Conservation (phyloP, 1,140 invertebrate species). For the Campoletis sonorensis region DNA sequence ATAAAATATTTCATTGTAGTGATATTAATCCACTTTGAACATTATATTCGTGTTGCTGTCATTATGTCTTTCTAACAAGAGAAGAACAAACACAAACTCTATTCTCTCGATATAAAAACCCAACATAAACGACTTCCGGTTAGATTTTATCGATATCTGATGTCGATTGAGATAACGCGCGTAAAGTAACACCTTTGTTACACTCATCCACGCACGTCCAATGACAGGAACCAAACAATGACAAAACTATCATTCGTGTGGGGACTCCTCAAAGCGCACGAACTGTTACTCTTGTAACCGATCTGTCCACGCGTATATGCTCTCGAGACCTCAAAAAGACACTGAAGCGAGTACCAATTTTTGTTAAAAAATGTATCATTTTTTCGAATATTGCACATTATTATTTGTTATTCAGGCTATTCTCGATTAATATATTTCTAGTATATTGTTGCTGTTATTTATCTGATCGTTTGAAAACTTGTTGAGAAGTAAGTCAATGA, state of each 20-base stretch:
- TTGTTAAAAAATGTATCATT: too few relatives aligned
- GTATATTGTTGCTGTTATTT: neutral
- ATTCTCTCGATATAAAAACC: neutral
- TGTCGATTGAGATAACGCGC: constrained; percentile 5
- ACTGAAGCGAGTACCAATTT: too few relatives aligned
- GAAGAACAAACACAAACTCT: neutral
- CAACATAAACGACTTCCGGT: constrained; percentile 12
- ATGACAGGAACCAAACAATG: neutral
- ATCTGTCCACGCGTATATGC: too few relatives aligned
- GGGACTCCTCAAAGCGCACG: neutral
- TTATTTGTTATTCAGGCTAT: too few relatives aligned
- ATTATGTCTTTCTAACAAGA: neutral
- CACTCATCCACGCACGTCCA: neutral
- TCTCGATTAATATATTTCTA: too few relatives aligned
- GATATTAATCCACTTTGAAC: too few relatives aligned
- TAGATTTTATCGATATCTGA: neutral
- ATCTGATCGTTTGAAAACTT: too few relatives aligned
- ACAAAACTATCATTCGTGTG: neutral
- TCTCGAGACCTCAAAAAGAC: too few relatives aligned
- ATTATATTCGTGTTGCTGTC: neutral
- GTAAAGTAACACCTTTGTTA: constrained; percentile 27
- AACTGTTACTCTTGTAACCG: neutral
- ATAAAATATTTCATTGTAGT: too few relatives aligned
- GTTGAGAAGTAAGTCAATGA: too few relatives aligned
- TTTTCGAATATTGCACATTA: too few relatives aligned